These are phyloP conservation scores for Saguinus imperator DNA, from an alignment of 2,113 vertebrate species.

Conservation along the genomic window DNA sequence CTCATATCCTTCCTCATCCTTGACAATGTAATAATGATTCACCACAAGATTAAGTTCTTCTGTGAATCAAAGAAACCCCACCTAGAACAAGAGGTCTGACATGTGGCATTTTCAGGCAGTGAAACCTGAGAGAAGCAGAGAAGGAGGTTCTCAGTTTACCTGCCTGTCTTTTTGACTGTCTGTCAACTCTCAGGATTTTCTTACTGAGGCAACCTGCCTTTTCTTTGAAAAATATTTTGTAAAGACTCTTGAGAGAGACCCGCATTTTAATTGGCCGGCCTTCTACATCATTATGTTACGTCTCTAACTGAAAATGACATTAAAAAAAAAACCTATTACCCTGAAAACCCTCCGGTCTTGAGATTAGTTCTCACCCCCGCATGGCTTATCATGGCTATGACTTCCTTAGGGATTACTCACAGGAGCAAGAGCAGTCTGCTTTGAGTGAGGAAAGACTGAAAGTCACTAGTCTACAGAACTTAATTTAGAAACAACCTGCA, in stretches of 20 bases:
- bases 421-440: conserved; percentile 40
- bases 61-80: background rate
- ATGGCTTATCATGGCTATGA: background rate
- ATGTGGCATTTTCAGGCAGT: conserved; percentile 29
- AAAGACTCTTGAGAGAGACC: background rate
- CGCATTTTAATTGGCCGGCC: conserved; percentile 2
- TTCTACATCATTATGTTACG: background rate
- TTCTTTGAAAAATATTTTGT: conserved; percentile 10
- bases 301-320: conserved; percentile 17
- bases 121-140: background rate
- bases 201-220: background rate
- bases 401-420: conserved; percentile 67
- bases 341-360: background rate
- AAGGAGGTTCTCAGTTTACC: background rate
- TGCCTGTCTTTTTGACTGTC: background rate
- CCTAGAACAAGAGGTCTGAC: background rate
- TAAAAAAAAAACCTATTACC: background rate
- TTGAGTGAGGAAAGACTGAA: conserved; percentile 39
- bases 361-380: background rate
- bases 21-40: background rate
- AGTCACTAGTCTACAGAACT: background rate
- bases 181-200: background rate
- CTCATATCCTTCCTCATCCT: background rate
- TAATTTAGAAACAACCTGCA: conserved; percentile 65
- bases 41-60: background rate